Percentiles rank a stretch among this genome's conserved stretches.
Evolutionary conservation across 2,113 vertebrate genomes (phyloP).

Genomic region (Halichoerus grypus): DNA sequence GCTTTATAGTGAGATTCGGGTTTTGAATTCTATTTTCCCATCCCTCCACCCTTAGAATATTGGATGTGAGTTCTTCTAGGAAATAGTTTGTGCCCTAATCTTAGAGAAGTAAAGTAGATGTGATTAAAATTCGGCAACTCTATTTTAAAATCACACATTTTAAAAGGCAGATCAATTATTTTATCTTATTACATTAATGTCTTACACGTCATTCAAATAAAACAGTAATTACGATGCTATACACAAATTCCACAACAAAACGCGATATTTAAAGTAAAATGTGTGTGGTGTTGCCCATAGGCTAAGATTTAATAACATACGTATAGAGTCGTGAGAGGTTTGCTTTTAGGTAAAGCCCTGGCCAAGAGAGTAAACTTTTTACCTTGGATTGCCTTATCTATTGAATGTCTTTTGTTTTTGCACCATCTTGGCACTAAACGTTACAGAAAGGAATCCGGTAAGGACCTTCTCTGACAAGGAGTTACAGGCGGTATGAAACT

Average conservation of each 20-base stretch:
- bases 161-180: not conserved
- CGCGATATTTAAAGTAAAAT: not conserved
- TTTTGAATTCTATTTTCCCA: not conserved
- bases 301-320: not conserved
- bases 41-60: not conserved
- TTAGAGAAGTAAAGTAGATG: not conserved
- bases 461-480: not conserved
- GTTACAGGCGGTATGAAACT: not conserved
- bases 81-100: not conserved
- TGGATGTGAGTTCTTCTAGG: not conserved
- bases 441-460: slow-evolving; percentile 1
- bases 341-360: not conserved
- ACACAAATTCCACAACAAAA: not conserved
- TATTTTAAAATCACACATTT: not conserved
- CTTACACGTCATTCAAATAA: slow-evolving; percentile 36
- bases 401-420: not conserved
- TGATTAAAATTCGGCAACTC: not conserved
- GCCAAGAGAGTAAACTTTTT: not conserved
- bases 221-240: not conserved
- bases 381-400: not conserved
- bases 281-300: not conserved
- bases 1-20: not conserved
- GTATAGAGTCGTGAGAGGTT: not conserved
- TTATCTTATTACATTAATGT: not conserved
- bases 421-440: not conserved